Percentiles rank a stretch among this genome's conserved stretches.
Evolutionary conservation across 2,797 vertebrate species (phyloP).

Genomic region (Odontamblyopus lacepedii): DNA sequence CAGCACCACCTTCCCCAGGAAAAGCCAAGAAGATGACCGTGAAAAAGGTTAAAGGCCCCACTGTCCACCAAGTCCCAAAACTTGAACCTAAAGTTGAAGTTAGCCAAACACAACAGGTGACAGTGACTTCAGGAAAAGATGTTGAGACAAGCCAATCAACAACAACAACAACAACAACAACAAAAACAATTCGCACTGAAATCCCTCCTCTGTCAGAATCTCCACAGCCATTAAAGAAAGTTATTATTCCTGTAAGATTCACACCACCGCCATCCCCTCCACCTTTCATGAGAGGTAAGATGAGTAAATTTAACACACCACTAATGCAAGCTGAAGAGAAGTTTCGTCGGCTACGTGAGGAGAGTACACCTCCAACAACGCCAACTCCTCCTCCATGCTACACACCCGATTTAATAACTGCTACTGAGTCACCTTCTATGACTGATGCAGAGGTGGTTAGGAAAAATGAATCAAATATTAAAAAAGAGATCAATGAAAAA

Average conservation of each 20-base stretch:
- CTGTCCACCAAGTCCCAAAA: conserved; percentile 74
- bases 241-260: conserved; percentile 75
- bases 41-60: conserved; percentile 74
- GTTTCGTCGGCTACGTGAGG: conserved; percentile 80
- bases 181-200: conserved; percentile 50
- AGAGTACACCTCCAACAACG: conserved; percentile 70
- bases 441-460: conserved; percentile 51
- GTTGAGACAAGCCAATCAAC: conserved; percentile 41
- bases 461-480: conserved; percentile 49
- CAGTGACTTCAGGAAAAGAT: conserved; percentile 34
- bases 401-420: conserved; percentile 68
- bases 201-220: conserved; percentile 67
- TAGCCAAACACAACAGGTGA: conserved; percentile 47
- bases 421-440: conserved; percentile 70
- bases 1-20: conserved; percentile 56
- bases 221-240: conserved; percentile 67
- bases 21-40: conserved; percentile 73
- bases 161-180: conserved; percentile 45
- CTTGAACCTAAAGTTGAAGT: conserved; percentile 72
- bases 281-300: conserved; percentile 74
- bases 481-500: conserved; percentile 53
- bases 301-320: conserved; percentile 88
- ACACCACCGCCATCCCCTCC: conserved; percentile 81
- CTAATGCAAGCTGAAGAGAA: conserved; percentile 91
- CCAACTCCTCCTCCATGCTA: conserved; percentile 59